phyloP scores from a whole-genome alignment of 2,797 vertebrate species.

The Pseudochromis fuscus region DNA sequence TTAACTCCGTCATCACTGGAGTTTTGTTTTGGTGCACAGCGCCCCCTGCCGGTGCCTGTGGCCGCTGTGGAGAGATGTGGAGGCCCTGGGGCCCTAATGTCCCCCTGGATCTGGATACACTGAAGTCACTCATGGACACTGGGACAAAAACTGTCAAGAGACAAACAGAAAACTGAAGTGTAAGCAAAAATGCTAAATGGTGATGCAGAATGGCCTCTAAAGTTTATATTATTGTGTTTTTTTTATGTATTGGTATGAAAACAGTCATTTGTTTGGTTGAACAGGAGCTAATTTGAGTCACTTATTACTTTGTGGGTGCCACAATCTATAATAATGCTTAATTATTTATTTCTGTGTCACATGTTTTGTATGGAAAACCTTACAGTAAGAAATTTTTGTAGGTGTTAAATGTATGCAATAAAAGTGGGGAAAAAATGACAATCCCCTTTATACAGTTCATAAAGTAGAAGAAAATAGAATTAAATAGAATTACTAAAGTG shows the following conservation, averaged over 20 bases:
- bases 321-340: background rate
- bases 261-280: background rate
- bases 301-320: too few relatives aligned
- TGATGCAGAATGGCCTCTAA: background rate
- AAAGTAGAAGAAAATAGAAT: too few relatives aligned
- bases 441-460: background rate
- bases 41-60: constrained; percentile 77
- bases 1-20: constrained; percentile 10
- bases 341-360: background rate
- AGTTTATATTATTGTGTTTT: background rate
- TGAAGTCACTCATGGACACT: background rate
- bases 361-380: background rate
- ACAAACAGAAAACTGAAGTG: background rate
- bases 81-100: constrained; percentile 71
- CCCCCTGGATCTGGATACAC: constrained; percentile 42
- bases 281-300: background rate
- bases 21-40: constrained; percentile 69
- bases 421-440: background rate
- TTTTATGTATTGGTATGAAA: background rate
- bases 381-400: background rate
- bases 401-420: background rate
- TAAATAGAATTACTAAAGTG: background rate
- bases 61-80: constrained; percentile 34
- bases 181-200: too few relatives aligned
- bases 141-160: too few relatives aligned